Conservation (phyloP, 2,888 invertebrate species). For the Rhamnusium bicolor region DNA sequence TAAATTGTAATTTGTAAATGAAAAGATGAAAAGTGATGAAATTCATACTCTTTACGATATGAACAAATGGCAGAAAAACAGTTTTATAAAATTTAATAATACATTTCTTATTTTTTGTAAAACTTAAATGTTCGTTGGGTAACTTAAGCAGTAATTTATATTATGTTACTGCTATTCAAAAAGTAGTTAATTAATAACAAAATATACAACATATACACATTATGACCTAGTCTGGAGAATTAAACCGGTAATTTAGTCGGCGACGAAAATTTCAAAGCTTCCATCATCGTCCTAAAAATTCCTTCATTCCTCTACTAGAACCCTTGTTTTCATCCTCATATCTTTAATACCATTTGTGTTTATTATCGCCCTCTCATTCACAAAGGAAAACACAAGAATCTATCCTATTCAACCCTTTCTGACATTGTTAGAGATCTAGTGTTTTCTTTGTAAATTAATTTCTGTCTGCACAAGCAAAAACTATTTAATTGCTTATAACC, state of each 20-base stretch:
- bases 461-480: background rate
- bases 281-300: background rate
- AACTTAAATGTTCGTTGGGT: too few species aligned
- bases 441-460: conserved; percentile 15
- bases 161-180: too few species aligned
- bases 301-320: background rate
- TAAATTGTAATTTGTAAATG: too few species aligned
- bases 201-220: background rate
- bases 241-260: background rate
- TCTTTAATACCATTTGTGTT: conserved; percentile 6
- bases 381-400: conserved; percentile 16
- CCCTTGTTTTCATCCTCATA: background rate
- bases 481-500: background rate
- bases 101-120: too few species aligned
- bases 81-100: too few species aligned
- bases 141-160: too few species aligned
- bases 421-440: conserved; percentile 5
- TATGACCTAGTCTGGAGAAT: background rate
- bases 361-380: background rate
- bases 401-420: background rate
- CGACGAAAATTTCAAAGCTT: background rate
- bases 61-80: too few species aligned
- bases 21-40: too few species aligned
- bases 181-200: background rate
- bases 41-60: too few species aligned